Conservation (phyloP, 2,113 vertebrate genomes). For the Paedocypris sp. region DNA sequence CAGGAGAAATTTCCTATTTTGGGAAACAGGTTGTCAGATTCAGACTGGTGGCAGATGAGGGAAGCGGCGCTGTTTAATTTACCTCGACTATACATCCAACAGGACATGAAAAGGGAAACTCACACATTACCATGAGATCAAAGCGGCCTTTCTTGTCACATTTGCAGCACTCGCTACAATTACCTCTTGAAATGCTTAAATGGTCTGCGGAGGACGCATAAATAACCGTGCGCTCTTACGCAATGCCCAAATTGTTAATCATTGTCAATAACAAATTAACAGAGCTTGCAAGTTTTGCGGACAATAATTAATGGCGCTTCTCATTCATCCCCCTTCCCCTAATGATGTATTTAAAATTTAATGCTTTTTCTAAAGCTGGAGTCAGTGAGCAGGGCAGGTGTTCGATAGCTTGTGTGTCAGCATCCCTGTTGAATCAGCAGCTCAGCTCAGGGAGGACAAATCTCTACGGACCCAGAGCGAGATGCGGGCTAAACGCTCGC, state of each 20-base stretch:
- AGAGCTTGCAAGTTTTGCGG: neutral
- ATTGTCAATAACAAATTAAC: conserved; percentile 2
- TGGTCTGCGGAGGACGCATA: neutral
- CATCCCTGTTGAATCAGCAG: conserved; percentile 16
- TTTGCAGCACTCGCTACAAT: neutral
- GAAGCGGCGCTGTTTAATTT: neutral
- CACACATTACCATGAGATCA: conserved; percentile 11
- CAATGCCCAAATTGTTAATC: neutral
- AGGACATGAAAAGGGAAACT: neutral
- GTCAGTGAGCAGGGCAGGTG: conserved; percentile 12
- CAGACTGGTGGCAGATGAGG: neutral
- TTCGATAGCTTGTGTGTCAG: conserved; percentile 31
- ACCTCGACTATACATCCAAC: neutral
- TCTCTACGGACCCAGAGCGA: neutral
- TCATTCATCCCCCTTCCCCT: conserved; percentile 4
- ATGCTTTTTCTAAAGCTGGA: conserved; percentile 15
- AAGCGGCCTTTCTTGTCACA: conserved; percentile 8
- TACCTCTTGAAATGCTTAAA: neutral
- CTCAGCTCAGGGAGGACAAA: conserved; percentile 12
- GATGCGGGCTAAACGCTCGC: neutral
- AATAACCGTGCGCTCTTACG: neutral
- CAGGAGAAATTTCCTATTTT: conserved; percentile 3
- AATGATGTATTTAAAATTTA: conserved; percentile 29
- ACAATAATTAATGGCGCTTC: conserved; percentile 10
- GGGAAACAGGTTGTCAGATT: conserved; percentile 9